Percentiles rank a stretch among this genome's conserved stretches.
phyloP scores from a whole-genome alignment of 2,113 vertebrate species.

The Gnathonemus longibarbis region DNA sequence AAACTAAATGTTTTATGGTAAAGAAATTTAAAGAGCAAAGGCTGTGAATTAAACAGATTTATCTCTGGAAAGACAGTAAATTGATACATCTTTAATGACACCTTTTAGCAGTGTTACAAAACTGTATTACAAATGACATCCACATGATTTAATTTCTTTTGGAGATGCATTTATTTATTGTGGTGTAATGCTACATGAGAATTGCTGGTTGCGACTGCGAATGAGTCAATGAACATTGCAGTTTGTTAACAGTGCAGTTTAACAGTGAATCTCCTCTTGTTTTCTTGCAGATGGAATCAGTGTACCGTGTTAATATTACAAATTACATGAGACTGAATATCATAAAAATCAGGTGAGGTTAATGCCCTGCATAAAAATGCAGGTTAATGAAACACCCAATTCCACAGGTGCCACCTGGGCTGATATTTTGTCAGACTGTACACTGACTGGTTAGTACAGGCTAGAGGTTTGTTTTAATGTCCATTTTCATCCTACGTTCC shows the following conservation, averaged over 20 bases:
- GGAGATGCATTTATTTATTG: not conserved
- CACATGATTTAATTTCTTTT: not conserved
- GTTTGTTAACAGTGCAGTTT: not conserved
- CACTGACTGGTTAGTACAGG: not conserved
- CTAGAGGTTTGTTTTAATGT: not conserved
- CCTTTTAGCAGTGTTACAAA: not conserved
- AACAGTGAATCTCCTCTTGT: not conserved
- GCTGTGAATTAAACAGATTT: not conserved
- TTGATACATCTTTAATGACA: not conserved
- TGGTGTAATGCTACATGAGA: not conserved
- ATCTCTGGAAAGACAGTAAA: not conserved
- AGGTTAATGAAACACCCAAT: not conserved
- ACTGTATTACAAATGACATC: not conserved
- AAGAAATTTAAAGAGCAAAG: too few relatives aligned
- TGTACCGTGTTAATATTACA: not conserved
- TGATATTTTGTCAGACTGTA: not conserved
- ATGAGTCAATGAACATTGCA: not conserved
- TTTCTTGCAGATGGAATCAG: constrained; percentile 5
- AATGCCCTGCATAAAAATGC: not conserved
- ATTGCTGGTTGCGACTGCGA: not conserved
- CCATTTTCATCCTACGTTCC: not conserved
- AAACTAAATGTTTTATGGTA: too few relatives aligned
- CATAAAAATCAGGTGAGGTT: constrained; percentile 3
- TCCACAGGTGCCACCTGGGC: not conserved
- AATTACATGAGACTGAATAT: constrained; percentile 7